phyloP scores from a whole-genome alignment of 1,140 invertebrate genomes.

The Trichomalopsis sarcophagae region DNA sequence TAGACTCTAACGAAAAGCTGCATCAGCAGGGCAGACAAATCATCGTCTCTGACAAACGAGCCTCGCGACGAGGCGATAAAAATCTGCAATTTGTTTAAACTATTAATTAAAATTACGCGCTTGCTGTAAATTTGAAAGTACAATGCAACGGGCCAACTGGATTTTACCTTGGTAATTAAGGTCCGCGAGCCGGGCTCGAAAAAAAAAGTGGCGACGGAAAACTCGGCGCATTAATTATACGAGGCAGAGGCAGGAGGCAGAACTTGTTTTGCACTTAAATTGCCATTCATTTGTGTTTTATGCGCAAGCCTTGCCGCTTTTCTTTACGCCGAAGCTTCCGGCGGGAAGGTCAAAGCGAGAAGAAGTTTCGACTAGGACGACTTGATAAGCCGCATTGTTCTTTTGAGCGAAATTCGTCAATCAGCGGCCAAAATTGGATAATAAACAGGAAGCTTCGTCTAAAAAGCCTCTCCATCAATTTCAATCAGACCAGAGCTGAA shows the following conservation, averaged over 20 bases:
- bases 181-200: not conserved
- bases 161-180: slow-evolving; percentile 48
- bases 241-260: not conserved
- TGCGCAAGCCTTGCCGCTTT: not conserved
- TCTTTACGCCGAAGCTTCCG: not conserved
- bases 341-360: not conserved
- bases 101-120: not conserved
- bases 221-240: slow-evolving; percentile 41
- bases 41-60: not conserved
- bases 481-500: not conserved
- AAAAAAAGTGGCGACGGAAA: slow-evolving; percentile 15
- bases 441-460: not conserved
- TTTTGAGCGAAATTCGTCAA: not conserved
- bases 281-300: slow-evolving; percentile 44
- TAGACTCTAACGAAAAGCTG: not conserved
- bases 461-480: slow-evolving; percentile 17
- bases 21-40: not conserved
- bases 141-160: slow-evolving; percentile 17
- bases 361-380: not conserved
- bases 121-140: slow-evolving; percentile 42
- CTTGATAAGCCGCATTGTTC: slow-evolving; percentile 33
- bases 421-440: not conserved
- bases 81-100: slow-evolving; percentile 33
- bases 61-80: not conserved
- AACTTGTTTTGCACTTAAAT: slow-evolving; percentile 49